Evolutionary conservation across 2,113 vertebrate genomes (phyloP).

Genomic region (Grus americana): DNA sequence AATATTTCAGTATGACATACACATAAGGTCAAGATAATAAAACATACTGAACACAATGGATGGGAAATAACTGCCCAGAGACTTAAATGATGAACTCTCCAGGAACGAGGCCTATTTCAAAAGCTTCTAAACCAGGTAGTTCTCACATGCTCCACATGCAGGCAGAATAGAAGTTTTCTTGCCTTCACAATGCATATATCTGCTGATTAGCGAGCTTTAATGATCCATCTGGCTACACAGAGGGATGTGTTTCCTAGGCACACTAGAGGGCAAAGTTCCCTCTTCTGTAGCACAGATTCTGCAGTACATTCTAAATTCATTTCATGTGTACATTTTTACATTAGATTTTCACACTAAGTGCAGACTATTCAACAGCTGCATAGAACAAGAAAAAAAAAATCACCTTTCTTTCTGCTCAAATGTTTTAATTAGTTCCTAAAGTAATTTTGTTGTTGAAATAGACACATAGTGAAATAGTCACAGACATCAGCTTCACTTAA

Average conservation of each 20-base stretch:
- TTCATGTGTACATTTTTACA: not conserved
- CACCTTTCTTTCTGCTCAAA: not conserved
- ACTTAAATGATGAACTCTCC: not conserved
- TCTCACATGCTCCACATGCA: not conserved
- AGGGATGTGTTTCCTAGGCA: not conserved
- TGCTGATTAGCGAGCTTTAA: not conserved
- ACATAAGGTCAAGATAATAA: not conserved
- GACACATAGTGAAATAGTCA: not conserved
- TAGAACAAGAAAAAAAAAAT: not conserved
- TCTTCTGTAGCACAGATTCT: conserved; percentile 9
- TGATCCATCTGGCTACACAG: conserved; percentile 1
- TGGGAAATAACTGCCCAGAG: not conserved
- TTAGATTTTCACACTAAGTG: not conserved
- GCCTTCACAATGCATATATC: not conserved
- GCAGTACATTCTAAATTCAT: not conserved
- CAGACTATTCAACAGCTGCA: not conserved
- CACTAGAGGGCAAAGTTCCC: not conserved
- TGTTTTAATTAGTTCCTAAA: not conserved
- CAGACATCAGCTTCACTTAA: not conserved
- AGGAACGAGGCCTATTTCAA: not conserved
- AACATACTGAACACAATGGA: not conserved
- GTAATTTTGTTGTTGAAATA: not conserved
- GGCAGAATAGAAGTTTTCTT: not conserved
- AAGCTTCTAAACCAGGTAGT: not conserved
- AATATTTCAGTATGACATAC: not conserved